Evolutionary conservation across 1,140 invertebrate genomes (phyloP).

Genomic region (Drosophila ercepeae): DNA sequence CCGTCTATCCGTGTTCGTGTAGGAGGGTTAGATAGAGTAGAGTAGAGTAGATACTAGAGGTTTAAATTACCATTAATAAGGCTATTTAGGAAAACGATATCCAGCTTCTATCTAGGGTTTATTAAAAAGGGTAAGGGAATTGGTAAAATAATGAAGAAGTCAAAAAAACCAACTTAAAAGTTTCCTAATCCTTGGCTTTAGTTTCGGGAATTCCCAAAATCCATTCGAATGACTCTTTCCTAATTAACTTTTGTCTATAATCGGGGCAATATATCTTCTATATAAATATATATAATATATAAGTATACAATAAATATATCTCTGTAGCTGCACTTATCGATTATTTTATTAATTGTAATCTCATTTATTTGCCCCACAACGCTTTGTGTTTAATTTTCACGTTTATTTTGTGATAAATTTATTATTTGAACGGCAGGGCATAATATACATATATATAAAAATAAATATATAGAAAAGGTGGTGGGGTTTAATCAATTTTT

Average conservation of each 20-base stretch:
- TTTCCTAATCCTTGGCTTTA: no score
- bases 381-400: constrained; percentile 63
- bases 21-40: no score
- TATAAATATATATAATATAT: no score
- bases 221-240: background rate
- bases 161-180: no score
- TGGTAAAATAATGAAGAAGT: no score
- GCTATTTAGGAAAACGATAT: no score
- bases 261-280: background rate
- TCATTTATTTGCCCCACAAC: constrained; percentile 66
- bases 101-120: no score
- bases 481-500: constrained; percentile 74
- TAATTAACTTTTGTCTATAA: constrained; percentile 72
- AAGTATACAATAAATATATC: background rate
- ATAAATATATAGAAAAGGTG: background rate
- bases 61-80: no score
- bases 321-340: constrained; percentile 64
- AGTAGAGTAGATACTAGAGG: no score
- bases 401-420: constrained; percentile 80
- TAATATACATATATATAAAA: background rate
- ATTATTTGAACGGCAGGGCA: constrained; percentile 66
- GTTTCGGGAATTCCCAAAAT: background rate
- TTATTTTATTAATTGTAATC: constrained; percentile 82
- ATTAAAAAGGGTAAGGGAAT: no score
- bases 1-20: no score